A percentile compares a stretch with the other conserved stretches of the same genome.
phyloP scores from a whole-genome alignment of 2,888 invertebrate species.

The Gari tellinella region DNA sequence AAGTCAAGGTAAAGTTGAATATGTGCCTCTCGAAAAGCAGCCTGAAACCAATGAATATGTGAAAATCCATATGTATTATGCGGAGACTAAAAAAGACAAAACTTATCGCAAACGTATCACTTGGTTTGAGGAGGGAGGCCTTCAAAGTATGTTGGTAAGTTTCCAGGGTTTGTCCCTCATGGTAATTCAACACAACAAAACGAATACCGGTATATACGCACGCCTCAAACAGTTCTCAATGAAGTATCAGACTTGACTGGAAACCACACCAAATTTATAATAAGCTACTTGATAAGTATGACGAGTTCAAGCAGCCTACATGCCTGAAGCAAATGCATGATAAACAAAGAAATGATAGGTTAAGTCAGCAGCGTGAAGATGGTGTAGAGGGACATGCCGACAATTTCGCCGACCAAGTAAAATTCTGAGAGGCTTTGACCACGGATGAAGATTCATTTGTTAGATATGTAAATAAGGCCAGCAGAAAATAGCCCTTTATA shows the following conservation, averaged over 20 bases:
- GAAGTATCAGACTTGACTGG: not conserved
- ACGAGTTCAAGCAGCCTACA: slow-evolving; percentile 4
- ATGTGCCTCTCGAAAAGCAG: not conserved
- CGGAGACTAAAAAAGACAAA: too few species aligned
- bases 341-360: not conserved
- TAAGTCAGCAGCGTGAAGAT: too few species aligned
- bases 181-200: too few species aligned
- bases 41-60: not conserved
- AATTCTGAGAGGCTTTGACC: slow-evolving; percentile 30
- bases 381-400: slow-evolving; percentile 1
- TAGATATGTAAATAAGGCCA: slow-evolving; percentile 12
- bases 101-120: slow-evolving; percentile 45
- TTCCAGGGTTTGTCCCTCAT: slow-evolving; percentile 15
- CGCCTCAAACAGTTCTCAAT: not conserved
- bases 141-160: slow-evolving; percentile 10
- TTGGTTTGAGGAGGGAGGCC: slow-evolving; percentile 27
- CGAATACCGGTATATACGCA: too few species aligned
- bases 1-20: not conserved
- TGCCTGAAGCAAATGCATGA: not conserved
- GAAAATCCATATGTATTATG: not conserved
- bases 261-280: slow-evolving; percentile 3
- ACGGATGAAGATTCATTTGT: slow-evolving; percentile 27
- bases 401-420: slow-evolving; percentile 42
- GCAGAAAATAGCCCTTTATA: slow-evolving; percentile 30
- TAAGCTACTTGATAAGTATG: not conserved